A percentile compares a stretch with the other conserved stretches of the same genome.
Evolutionary conservation across 2,888 invertebrate genomes (phyloP).

Genomic region (Rotaria sp.): DNA sequence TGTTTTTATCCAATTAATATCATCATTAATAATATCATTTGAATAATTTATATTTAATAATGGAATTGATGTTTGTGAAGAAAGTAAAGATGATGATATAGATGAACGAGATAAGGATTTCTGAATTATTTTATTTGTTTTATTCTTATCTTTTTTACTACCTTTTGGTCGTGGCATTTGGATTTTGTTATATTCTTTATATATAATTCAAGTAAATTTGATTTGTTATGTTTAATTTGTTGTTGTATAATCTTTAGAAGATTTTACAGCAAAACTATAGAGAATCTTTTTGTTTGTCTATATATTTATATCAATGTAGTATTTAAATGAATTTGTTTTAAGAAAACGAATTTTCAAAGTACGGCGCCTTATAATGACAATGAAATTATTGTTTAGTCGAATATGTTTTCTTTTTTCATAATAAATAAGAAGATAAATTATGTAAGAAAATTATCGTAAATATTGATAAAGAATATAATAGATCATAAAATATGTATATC

Average conservation of each 20-base stretch:
- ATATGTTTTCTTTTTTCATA: no score
- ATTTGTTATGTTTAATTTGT: neutral
- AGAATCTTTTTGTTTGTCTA: no score
- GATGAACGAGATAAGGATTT: neutral
- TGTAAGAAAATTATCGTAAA: no score
- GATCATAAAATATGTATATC: no score
- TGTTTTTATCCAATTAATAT: neutral
- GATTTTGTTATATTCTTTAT: no score
- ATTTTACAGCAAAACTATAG: no score
- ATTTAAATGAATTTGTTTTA: neutral
- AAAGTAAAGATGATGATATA: neutral
- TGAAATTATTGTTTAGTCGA: neutral
- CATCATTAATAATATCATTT: neutral
- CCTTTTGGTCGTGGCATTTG: neutral
- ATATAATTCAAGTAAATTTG: neutral
- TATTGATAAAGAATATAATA: no score
- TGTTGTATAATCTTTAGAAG: no score
- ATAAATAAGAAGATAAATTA: no score
- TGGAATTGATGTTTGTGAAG: neutral
- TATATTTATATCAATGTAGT: no score
- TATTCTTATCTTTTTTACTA: neutral
- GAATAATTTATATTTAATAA: neutral
- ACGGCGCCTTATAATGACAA: slow-evolving; percentile 6
- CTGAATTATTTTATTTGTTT: neutral
- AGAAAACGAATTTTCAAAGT: neutral